Evolutionary conservation across 1,140 invertebrate species (phyloP).

Genomic region (Zaprionus tsacasi): DNA sequence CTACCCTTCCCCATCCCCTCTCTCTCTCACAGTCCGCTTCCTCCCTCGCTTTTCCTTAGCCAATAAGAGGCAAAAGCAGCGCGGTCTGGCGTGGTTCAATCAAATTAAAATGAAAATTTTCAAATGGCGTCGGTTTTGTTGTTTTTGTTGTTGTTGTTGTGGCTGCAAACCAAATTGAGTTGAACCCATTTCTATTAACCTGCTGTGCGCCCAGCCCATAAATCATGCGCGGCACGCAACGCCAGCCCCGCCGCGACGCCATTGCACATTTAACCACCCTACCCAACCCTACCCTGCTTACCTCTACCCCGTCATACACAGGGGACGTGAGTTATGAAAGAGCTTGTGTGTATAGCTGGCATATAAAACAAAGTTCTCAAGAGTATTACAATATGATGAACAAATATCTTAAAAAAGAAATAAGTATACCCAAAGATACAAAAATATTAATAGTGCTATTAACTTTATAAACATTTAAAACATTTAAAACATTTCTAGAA

Average conservation of each 20-base stretch:
- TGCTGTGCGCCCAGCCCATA: constrained; percentile 56
- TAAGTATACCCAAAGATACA: too few relatives aligned
- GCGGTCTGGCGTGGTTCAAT: constrained; percentile 74
- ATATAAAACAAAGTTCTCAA: neutral
- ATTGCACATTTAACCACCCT: constrained; percentile 5
- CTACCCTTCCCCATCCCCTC: neutral
- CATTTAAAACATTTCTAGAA: too few relatives aligned
- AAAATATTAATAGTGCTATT: too few relatives aligned
- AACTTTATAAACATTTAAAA: too few relatives aligned
- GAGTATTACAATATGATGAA: neutral
- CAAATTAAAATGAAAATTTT: constrained; percentile 64
- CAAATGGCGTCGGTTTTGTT: constrained; percentile 42
- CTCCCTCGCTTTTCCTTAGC: neutral
- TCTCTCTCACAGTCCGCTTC: neutral
- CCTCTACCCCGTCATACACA: neutral
- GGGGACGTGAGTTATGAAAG: neutral
- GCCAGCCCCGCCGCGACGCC: constrained; percentile 10
- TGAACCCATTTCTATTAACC: constrained; percentile 82
- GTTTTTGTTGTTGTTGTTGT: constrained; percentile 21
- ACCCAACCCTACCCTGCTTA: neutral
- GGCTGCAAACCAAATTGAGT: constrained; percentile 63
- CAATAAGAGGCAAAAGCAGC: constrained; percentile 38
- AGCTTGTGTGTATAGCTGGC: neutral
- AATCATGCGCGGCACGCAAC: constrained; percentile 67
- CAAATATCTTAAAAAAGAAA: too few relatives aligned